Evolutionary conservation across 1,140 invertebrate genomes (phyloP).

Genomic region (Bombus consobrinus): DNA sequence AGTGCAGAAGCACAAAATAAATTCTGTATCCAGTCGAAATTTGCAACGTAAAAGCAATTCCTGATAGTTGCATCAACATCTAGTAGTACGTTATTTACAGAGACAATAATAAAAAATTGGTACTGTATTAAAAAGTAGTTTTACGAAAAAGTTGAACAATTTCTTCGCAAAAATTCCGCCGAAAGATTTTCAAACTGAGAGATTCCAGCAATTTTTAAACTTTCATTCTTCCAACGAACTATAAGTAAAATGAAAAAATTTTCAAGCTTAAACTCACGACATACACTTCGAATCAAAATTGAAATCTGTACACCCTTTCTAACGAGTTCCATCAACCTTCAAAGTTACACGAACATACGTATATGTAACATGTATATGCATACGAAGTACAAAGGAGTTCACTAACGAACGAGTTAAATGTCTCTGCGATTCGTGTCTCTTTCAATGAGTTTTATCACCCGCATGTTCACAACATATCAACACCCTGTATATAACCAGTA

Average conservation of each 20-base stretch:
- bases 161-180: neutral
- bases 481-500: neutral
- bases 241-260: neutral
- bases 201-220: neutral
- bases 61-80: neutral
- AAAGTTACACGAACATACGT: neutral
- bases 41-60: neutral
- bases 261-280: neutral
- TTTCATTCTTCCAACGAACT: neutral
- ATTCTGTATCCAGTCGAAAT: neutral
- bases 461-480: neutral
- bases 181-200: neutral
- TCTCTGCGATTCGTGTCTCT: neutral
- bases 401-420: neutral
- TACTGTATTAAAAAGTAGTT: neutral
- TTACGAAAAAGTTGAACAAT: neutral
- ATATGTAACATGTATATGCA: neutral
- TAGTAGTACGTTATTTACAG: neutral
- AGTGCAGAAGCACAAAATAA: neutral
- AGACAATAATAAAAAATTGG: neutral
- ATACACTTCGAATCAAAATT: too few relatives aligned
- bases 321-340: neutral
- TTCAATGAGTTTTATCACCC: neutral
- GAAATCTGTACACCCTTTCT: neutral
- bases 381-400: neutral